Conservation (phyloP, 2,113 vertebrate genomes). For the Dascyllus trimaculatus region DNA sequence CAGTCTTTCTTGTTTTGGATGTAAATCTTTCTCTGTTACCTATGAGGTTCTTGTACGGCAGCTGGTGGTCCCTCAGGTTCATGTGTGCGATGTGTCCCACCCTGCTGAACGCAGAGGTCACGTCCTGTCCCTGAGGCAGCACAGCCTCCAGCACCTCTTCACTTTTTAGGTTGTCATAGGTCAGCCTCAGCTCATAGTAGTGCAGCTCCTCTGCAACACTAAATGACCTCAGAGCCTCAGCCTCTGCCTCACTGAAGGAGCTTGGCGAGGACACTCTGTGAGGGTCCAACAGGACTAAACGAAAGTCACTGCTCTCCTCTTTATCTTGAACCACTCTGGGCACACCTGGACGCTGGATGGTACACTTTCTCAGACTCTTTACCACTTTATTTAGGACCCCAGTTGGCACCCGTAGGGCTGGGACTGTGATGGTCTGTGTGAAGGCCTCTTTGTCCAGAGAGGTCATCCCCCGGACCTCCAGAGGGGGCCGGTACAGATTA, state of each 20-base stretch:
- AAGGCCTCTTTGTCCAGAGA: slow-evolving; percentile 90
- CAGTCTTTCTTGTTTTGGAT: neutral
- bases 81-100: slow-evolving; percentile 96
- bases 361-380: slow-evolving; percentile 86
- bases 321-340: slow-evolving; percentile 90
- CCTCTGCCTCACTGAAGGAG: slow-evolving; percentile 86
- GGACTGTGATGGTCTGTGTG: slow-evolving; percentile 88
- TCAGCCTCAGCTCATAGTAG: slow-evolving; percentile 86
- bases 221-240: slow-evolving; percentile 83
- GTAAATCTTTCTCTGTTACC: slow-evolving; percentile 83
- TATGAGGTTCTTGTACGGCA: slow-evolving; percentile 92
- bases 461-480: slow-evolving; percentile 93
- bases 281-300: slow-evolving; percentile 90
- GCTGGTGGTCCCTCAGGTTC: slow-evolving; percentile 96
- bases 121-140: slow-evolving; percentile 92
- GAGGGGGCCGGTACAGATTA: slow-evolving; percentile 84
- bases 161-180: slow-evolving; percentile 92
- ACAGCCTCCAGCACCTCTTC: slow-evolving; percentile 95
- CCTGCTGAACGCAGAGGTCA: slow-evolving; percentile 94
- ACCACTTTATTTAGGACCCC: slow-evolving; percentile 85
- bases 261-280: slow-evolving; percentile 77
- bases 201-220: slow-evolving; percentile 83
- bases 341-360: slow-evolving; percentile 89
- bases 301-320: slow-evolving; percentile 74
- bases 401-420: slow-evolving; percentile 89